A percentile compares a stretch with the other conserved stretches of the same genome.
Evolutionary conservation across 2,113 vertebrate species (phyloP).

Genomic region (Xyrauchen texanus): DNA sequence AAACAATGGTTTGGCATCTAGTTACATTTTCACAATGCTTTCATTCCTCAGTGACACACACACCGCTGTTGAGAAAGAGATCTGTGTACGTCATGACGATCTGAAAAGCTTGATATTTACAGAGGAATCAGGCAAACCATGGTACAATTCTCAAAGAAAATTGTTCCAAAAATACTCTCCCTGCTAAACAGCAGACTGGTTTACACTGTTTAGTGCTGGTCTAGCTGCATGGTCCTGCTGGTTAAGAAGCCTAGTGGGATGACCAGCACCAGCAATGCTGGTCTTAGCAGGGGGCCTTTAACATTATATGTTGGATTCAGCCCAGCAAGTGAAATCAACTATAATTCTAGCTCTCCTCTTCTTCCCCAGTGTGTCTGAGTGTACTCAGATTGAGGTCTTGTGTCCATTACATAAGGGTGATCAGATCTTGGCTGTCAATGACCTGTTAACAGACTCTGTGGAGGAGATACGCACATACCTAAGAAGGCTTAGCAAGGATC

Average conservation of each 20-base stretch:
- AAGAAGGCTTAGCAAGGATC: slow-evolving; percentile 70
- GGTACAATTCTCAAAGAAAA: slow-evolving; percentile 68
- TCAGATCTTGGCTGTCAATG: slow-evolving; percentile 83
- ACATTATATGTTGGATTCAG: no score
- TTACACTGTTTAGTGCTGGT: background rate
- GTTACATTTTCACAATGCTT: background rate
- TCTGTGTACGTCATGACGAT: slow-evolving; percentile 65
- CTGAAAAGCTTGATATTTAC: slow-evolving; percentile 74
- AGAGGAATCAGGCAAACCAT: slow-evolving; percentile 75
- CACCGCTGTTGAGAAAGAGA: slow-evolving; percentile 54
- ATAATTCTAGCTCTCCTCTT: background rate
- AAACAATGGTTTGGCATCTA: background rate
- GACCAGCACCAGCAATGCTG: no score
- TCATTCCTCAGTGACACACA: background rate
- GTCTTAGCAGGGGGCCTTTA: no score
- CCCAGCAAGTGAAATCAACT: no score
- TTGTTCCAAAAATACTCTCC: background rate
- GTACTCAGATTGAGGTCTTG: slow-evolving; percentile 68
- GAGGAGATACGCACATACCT: slow-evolving; percentile 78
- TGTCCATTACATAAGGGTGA: slow-evolving; percentile 85
- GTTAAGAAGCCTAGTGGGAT: no score
- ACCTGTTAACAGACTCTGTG: slow-evolving; percentile 72
- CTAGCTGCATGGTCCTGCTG: no score
- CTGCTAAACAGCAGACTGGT: no score
- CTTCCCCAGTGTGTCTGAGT: slow-evolving; percentile 74